Evolutionary conservation across 2,888 invertebrate species (phyloP), one percentile per base, ranked within the genome.

Genomic region (Amiota communis): DNA sequence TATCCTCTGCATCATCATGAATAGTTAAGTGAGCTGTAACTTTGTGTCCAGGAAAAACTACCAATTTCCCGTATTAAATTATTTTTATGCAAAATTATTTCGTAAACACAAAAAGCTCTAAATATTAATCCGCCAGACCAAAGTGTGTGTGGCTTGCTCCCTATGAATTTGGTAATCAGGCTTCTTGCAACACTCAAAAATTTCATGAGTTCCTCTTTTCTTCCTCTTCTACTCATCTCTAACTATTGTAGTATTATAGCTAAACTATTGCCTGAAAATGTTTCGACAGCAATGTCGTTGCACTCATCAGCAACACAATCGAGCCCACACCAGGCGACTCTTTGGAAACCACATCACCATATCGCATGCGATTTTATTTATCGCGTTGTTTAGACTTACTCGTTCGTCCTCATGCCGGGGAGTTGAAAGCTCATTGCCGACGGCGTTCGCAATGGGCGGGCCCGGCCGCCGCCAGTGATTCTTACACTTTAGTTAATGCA

Each of bases 401-500:
- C 69, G 70, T 74, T 70, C 15, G 47, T 61, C 47, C 57, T 48
- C 15, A 53, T 71, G 65, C 49, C 13, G 57, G 56, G 23, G 48
- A 36, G 20, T 23, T 17, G 67, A 13, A 17, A 46, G 47, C 47
- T 59, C 15, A 46, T 12, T 48, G 67, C 9, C 46, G 48, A 13
- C 13, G 56, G 48, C 15, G 65, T 23, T 15, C 12, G 53, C 63
- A n/a, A 53, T 53, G 53, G 13, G 13, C 53, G 53, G n/a, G 53
- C 53, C 15, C n/a, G 15, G 8, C 15, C 53, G 53, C 53, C 13
- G 59, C 67, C 71, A 78, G 12, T 15, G 61, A 17, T 11, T 20
- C 61, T 76, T 75, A 64, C 77, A 81, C 81, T 86, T 88, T 86
- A 86, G 83, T 87, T 88, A 88, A 86, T 87, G 87, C 82, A 85